Evolutionary conservation across 2,797 vertebrate genomes (phyloP), one percentile per base, ranked within the genome.

Genomic region (Thripadectes ignobilis): DNA sequence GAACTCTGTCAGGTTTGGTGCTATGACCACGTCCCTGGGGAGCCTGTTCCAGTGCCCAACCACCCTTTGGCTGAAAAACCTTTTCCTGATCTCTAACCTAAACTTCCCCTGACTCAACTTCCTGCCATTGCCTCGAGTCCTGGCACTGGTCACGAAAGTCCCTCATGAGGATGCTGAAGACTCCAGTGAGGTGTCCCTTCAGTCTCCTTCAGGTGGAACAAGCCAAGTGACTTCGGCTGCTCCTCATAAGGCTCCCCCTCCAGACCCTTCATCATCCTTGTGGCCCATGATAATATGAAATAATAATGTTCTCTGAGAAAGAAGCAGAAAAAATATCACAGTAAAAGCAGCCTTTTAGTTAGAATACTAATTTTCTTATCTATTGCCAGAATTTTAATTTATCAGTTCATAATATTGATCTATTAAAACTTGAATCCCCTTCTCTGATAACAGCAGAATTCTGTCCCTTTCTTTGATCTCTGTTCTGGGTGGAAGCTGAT

Each of bases 401-500:
- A 72, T 79, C n/a, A 39, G 5, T 72, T 65, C 76, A 23, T 36
- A 48, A 32, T 24, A 72, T 10, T 61, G 20, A 61, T 79, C 52
- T 41, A 61, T 27, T 69, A 76, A 93, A 82, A 24, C 7, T 21
- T 61, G 46, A 89, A 49, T 54, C 14, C 36, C 2, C 3, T 18
- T 79, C 36, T 75, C 39, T 72, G 11, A 20, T 32, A 54, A 54
- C 30, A 54, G 51, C 8, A 51, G 24, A 71, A 58, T 45, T 46
- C 54, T 34, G 14, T 58, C 38, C 8, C 14, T 45, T 51, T 24
- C 0, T 0, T 9, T 27, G 38, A 34, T 7, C 11, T 26, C 62
- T 51, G 18, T 16, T 51, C 23, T 26, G 57, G 38, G 45, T 38
- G 23, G 32, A 38, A 63, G 36, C 3, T 38, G 36, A 19, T 57